Evolutionary conservation across 2,797 vertebrate genomes (phyloP).

Genomic region (Hylomyscus alleni): DNA sequence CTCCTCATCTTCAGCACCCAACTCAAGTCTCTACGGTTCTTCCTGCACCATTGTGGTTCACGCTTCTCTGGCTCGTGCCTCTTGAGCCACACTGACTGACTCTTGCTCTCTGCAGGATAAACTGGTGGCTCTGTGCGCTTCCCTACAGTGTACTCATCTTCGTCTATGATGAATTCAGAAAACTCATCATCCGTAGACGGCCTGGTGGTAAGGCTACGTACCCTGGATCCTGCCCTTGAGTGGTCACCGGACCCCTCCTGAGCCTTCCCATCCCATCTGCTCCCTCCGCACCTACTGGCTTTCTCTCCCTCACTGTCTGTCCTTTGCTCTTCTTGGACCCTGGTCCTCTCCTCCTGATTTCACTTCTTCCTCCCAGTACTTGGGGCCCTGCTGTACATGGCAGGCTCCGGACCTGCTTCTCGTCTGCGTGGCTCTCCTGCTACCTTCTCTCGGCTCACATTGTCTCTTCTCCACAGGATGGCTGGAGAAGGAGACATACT

Average conservation of each 20-base stretch:
- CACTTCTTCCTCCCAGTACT: neutral
- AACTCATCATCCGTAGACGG: slow-evolving; percentile 79
- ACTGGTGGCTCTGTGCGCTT: slow-evolving; percentile 88
- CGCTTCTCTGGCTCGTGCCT: neutral
- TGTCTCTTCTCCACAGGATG: slow-evolving; percentile 82
- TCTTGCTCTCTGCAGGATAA: slow-evolving; percentile 77
- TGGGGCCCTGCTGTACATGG: neutral
- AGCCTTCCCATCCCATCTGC: neutral
- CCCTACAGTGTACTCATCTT: slow-evolving; percentile 89
- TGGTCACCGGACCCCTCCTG: neutral
- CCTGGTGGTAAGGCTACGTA: slow-evolving; percentile 84
- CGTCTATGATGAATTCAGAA: slow-evolving; percentile 87
- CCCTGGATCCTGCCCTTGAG: neutral
- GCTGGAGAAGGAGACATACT: slow-evolving; percentile 87
- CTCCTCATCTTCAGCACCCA: neutral
- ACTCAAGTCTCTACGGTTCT: neutral
- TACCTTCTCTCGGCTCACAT: neutral
- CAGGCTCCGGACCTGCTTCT: neutral
- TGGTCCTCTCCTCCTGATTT: neutral
- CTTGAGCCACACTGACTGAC: neutral
- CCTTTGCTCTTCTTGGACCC: neutral
- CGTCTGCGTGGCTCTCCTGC: accelerated
- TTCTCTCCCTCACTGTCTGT: neutral
- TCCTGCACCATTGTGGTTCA: accelerated
- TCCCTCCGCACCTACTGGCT: neutral